Percentiles rank a stretch among this genome's conserved stretches.
phyloP scores from a whole-genome alignment of 2,797 vertebrate species.

The Parauchenoglanis ngamensis region DNA sequence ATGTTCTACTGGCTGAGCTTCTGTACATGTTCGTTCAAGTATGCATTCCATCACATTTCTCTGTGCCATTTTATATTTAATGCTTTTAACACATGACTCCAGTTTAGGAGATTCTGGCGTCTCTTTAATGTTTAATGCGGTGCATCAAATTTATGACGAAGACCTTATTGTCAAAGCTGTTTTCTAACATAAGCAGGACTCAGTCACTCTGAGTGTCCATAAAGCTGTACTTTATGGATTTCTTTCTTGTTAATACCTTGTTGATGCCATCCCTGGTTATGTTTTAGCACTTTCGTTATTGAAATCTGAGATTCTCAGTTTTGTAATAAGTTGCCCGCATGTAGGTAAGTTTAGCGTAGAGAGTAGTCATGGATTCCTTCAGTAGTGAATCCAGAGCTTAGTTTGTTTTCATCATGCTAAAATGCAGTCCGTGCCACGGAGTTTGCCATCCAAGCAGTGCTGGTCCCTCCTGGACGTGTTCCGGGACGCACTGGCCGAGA shows the following conservation, averaged over 20 bases:
- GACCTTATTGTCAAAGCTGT: not conserved
- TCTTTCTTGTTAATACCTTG: not conserved
- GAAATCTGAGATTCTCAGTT: not conserved
- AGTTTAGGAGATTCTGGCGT: not conserved
- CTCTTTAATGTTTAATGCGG: not conserved
- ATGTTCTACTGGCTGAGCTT: not conserved
- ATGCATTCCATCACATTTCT: not conserved
- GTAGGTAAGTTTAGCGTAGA: not conserved
- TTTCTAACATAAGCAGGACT: not conserved
- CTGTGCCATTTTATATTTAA: not conserved
- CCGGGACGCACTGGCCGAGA: slow-evolving; percentile 77
- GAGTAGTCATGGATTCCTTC: slow-evolving; percentile 1
- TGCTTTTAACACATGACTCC: not conserved
- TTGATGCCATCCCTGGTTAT: not conserved
- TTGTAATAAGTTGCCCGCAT: not conserved
- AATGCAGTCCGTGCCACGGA: slow-evolving; percentile 69
- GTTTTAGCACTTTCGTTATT: not conserved
- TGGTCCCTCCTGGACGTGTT: slow-evolving; percentile 85
- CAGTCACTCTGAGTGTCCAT: not conserved
- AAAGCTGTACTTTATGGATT: not conserved
- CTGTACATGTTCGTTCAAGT: not conserved
- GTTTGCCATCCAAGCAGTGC: slow-evolving; percentile 69
- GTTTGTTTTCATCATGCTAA: slow-evolving; percentile 26
- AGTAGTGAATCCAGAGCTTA: not conserved
- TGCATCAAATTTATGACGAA: not conserved